phyloP scores from a whole-genome alignment of 2,113 vertebrate species.

The Seriola quinqueradiata region DNA sequence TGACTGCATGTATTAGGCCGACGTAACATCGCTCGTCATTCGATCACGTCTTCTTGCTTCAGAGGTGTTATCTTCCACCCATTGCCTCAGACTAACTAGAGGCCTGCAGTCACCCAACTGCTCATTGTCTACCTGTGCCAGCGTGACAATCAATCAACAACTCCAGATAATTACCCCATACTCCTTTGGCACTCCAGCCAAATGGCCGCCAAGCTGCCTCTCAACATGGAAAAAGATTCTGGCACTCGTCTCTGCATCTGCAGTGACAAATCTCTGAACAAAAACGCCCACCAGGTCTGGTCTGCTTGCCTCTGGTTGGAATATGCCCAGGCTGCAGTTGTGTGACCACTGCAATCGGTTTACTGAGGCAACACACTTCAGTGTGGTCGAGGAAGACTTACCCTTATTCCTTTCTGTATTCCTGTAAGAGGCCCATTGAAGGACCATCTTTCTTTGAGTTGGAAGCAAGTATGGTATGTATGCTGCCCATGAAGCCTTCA shows the following conservation, averaged over 20 bases:
- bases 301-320: not conserved
- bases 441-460: not conserved
- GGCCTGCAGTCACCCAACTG: not conserved
- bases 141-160: not conserved
- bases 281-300: not conserved
- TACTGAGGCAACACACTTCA: no score
- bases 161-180: conserved; percentile 9
- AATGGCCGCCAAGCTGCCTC: conserved; percentile 1
- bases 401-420: not conserved
- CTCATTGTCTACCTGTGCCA: not conserved
- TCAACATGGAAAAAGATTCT: not conserved
- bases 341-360: not conserved
- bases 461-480: not conserved
- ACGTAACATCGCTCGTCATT: not conserved
- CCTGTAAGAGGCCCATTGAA: not conserved
- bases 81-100: conserved; percentile 4
- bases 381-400: not conserved
- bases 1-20: not conserved
- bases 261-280: no score
- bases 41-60: not conserved
- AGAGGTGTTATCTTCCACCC: not conserved
- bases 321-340: not conserved
- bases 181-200: not conserved
- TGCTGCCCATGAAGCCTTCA: not conserved
- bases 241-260: not conserved